Evolutionary conservation across 1,140 invertebrate species (phyloP), one percentile per base, ranked within the genome.

Genomic region (Lucilia sericata): DNA sequence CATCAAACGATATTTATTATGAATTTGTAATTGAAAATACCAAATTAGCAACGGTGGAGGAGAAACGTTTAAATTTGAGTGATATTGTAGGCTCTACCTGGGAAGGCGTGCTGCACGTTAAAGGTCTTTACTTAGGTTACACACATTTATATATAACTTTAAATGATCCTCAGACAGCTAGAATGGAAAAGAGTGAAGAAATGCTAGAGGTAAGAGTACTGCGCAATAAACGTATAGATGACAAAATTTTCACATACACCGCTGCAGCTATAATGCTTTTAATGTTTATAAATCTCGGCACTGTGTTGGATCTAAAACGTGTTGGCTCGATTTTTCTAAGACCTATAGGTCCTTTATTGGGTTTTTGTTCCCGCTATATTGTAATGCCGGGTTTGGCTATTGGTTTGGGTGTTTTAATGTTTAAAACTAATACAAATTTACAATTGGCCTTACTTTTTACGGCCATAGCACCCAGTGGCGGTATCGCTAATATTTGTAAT

Each of bases 261-360:
- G 85, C 87, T 0, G 84, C 86, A 0, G 85, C 80, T 1, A 5
- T 88, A 60, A 80, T 87, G 4, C 25, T 88, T 47, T 78, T 98
- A 30, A 95, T 97, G 86, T 98, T 97, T 88, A 95, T 98, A 84
- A 98, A 98, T 91, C 97, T 98, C 93, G 97, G 97, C 9, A 98
- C 97, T 90, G 96, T 97, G 2, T 92, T 98, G 89, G 95, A 97
- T 88, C 94, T 96, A 92, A 88, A 92, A 2, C 93, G 95, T 3
- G 93, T 98, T 5, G 94, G 93, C 86, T 91, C 93, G 12, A 95
- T 95, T 9, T 84, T 98, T 2, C 94, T 92, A 85, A 93, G 92
- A 86, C 97, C 97, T 0, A 92, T 97, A 47, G 86, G 87, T 0
- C 87, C 86, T 0, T 25, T 87, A 17, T 74, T 88, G 17, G 87